Evolutionary conservation across 1,140 invertebrate species (phyloP).

Genomic region (Drosophila mojavensis): DNA sequence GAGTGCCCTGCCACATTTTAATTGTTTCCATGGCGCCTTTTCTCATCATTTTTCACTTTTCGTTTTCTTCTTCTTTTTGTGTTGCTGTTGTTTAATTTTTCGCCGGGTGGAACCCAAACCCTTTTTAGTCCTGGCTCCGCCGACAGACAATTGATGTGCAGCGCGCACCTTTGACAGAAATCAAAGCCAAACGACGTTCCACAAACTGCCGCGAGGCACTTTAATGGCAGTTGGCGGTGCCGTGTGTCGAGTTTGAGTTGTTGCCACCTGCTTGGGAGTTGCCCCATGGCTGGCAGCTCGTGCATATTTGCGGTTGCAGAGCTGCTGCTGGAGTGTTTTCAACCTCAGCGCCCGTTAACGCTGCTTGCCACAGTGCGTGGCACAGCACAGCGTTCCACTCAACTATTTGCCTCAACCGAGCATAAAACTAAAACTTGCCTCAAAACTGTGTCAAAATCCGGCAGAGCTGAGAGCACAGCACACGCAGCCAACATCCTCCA

Average conservation of each 20-base stretch:
- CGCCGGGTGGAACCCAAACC: background rate
- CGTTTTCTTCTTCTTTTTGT: constrained; percentile 9
- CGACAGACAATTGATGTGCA: constrained; percentile 46
- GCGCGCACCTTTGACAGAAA: constrained; percentile 58
- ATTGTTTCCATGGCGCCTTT: constrained; percentile 64
- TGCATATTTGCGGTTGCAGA: constrained; percentile 76
- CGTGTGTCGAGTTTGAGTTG: constrained; percentile 4
- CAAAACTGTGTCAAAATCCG: constrained; percentile 74
- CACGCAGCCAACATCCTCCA: background rate
- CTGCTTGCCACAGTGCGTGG: constrained; percentile 35
- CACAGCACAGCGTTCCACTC: constrained; percentile 9
- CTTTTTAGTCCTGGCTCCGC: constrained; percentile 4
- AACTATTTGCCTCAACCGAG: constrained; percentile 71
- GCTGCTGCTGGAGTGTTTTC: constrained; percentile 58
- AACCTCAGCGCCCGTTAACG: constrained; percentile 28
- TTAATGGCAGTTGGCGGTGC: constrained; percentile 51
- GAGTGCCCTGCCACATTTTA: constrained; percentile 34
- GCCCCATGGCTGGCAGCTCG: constrained; percentile 31
- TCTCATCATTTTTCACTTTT: constrained; percentile 27
- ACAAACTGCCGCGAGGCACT: constrained; percentile 61
- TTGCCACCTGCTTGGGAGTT: constrained; percentile 8
- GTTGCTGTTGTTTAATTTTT: constrained; percentile 5
- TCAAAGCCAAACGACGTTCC: constrained; percentile 56
- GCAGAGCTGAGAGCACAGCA: constrained; percentile 28
- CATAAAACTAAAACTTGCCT: constrained; percentile 73